Conservation (phyloP, 2,113 vertebrate genomes). For the Gracilinanus agilis region DNA sequence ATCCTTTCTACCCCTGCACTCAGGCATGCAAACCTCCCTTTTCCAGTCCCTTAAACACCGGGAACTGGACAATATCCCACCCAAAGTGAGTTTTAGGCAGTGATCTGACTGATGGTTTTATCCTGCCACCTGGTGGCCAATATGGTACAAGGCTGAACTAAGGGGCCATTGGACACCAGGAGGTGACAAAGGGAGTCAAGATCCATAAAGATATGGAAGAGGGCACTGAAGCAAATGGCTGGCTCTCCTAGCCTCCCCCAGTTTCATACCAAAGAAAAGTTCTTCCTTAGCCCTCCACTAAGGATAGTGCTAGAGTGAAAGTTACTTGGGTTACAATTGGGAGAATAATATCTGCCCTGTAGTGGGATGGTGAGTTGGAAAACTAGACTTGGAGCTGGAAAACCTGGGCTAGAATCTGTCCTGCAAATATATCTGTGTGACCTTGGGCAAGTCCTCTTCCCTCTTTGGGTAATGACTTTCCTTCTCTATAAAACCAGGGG, state of each 20-base stretch:
- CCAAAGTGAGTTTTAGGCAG: background rate
- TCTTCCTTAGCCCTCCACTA: background rate
- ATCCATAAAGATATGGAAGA: background rate
- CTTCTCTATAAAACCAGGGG: background rate
- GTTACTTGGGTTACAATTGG: background rate
- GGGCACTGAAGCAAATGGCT: background rate
- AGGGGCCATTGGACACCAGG: background rate
- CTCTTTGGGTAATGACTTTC: background rate
- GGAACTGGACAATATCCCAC: background rate
- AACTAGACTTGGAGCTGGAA: background rate
- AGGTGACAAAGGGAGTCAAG: background rate
- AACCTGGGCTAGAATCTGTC: background rate
- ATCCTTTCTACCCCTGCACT: background rate
- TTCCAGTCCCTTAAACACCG: background rate
- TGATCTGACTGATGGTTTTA: background rate
- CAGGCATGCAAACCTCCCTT: background rate
- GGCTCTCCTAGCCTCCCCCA: background rate
- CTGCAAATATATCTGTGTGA: background rate
- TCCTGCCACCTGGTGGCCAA: slow-evolving; percentile 65
- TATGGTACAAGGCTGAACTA: background rate
- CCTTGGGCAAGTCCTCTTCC: background rate
- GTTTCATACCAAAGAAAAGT: background rate
- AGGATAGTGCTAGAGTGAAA: background rate
- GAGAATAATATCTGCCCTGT: background rate
- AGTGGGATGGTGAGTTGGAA: background rate